Conservation (phyloP, 64 coral and sea anemone genomes). For the Anthopleura sola region DNA sequence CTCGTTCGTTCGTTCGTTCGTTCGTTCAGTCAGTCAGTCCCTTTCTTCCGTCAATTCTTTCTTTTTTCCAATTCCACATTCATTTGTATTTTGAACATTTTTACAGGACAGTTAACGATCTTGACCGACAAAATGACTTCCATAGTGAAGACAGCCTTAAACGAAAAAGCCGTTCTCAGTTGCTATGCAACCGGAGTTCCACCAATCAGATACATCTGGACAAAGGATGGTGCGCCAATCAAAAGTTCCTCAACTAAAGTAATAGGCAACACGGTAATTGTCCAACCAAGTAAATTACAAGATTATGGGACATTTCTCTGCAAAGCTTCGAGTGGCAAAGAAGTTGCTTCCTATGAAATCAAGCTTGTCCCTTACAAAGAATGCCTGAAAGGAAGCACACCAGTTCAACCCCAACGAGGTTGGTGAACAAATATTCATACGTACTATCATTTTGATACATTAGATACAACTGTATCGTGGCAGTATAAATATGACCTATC, state of each 20-base stretch:
- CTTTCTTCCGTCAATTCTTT: too few species aligned
- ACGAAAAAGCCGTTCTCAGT: conserved; percentile 21
- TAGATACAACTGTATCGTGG: too few species aligned
- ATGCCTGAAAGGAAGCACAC: not conserved
- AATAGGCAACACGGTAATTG: conserved; percentile 11
- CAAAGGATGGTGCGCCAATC: conserved; percentile 22
- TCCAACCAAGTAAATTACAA: not conserved
- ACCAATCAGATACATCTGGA: conserved; percentile 29
- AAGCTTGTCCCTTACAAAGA: not conserved
- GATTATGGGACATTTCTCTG: conserved; percentile 46
- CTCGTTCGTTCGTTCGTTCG: too few species aligned
- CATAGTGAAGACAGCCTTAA: not conserved
- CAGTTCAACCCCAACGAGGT: not conserved
- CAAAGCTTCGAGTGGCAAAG: not conserved
- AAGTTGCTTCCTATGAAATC: not conserved
- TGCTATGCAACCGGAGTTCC: conserved; percentile 8
- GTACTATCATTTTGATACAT: too few species aligned
- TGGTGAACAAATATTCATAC: not conserved
- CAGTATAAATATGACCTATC: too few species aligned
- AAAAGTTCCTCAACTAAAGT: not conserved
- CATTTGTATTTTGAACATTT: too few species aligned
- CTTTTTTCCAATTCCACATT: too few species aligned
- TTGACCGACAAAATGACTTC: not conserved
- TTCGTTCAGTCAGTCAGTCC: too few species aligned
- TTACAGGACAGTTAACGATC: not conserved